These are phyloP conservation scores for Stichodactyla helianthus DNA, from an alignment of 64 coral and sea anemone genomes.

Conservation along the genomic window DNA sequence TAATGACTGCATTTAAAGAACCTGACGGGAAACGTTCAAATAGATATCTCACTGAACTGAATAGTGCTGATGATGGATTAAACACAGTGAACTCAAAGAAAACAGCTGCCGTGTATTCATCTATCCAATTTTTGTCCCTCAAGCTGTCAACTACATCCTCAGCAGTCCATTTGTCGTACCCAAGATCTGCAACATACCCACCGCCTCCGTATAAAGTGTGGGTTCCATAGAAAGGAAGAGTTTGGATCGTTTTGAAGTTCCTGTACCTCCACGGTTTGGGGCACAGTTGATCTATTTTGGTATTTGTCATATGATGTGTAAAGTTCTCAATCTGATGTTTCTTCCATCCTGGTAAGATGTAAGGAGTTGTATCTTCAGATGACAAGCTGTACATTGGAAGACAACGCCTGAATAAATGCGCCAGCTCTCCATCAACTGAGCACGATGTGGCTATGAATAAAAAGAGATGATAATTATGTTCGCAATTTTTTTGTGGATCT, in stretches of 20 bases:
- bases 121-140: constrained; percentile 45
- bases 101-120: constrained; percentile 37
- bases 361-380: constrained; percentile 19
- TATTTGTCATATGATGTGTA: not conserved
- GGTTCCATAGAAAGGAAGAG: constrained; percentile 35
- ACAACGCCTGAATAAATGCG: constrained; percentile 15
- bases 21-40: constrained; percentile 51
- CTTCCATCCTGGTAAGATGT: constrained; percentile 58
- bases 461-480: not conserved
- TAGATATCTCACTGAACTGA: constrained; percentile 45
- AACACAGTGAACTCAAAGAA: constrained; percentile 74
- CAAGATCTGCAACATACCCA: constrained; percentile 70
- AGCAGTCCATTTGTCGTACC: constrained; percentile 52
- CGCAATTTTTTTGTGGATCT: not conserved
- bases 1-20: not conserved
- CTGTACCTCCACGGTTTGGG: constrained; percentile 67
- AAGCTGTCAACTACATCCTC: constrained; percentile 9
- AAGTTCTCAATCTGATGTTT: not conserved
- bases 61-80: constrained; percentile 48
- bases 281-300: constrained; percentile 28
- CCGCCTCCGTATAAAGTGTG: constrained; percentile 54
- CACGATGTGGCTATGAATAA: not conserved
- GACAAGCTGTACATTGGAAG: constrained; percentile 7
- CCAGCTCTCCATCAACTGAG: not conserved
- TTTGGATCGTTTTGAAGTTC: constrained; percentile 17